Percentiles rank a stretch among this genome's conserved stretches.
phyloP scores from a whole-genome alignment of 2,113 vertebrate species.

The Reinhardtius hippoglossoides region DNA sequence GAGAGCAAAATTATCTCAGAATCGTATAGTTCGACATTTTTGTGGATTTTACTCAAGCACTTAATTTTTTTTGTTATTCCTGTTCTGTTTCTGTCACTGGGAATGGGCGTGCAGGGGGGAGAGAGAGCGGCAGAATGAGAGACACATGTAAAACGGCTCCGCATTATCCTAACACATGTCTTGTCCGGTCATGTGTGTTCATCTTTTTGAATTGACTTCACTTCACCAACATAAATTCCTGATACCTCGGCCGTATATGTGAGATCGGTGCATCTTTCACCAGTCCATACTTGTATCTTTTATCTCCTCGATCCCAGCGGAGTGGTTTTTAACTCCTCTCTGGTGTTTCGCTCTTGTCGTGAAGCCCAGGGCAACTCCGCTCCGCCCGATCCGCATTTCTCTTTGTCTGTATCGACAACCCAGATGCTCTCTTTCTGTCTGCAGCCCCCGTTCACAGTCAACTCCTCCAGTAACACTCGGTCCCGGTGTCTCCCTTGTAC shows the following conservation, averaged over 20 bases:
- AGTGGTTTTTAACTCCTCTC: constrained; percentile 40
- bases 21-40: constrained; percentile 76
- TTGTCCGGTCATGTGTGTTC: constrained; percentile 13
- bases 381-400: constrained; percentile 49
- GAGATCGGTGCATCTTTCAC: constrained; percentile 32
- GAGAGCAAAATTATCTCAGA: constrained; percentile 77
- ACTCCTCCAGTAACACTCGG: constrained; percentile 37
- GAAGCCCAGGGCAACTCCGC: constrained; percentile 36
- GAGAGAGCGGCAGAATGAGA: constrained; percentile 36
- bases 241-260: constrained; percentile 25
- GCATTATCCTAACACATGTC: constrained; percentile 42
- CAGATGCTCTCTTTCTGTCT: constrained; percentile 47
- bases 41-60: constrained; percentile 80
- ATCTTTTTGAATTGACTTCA: constrained; percentile 5
- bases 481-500: constrained; percentile 46
- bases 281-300: constrained; percentile 25
- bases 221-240: constrained; percentile 8
- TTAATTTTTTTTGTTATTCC: constrained; percentile 64
- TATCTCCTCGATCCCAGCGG: constrained; percentile 17
- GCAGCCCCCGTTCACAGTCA: constrained; percentile 28
- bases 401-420: constrained; percentile 45
- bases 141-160: constrained; percentile 51
- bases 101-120: constrained; percentile 48
- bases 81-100: constrained; percentile 66
- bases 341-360: constrained; percentile 53